Evolutionary conservation across 2,888 invertebrate genomes (phyloP).

Genomic region (Nasonia oneida): DNA sequence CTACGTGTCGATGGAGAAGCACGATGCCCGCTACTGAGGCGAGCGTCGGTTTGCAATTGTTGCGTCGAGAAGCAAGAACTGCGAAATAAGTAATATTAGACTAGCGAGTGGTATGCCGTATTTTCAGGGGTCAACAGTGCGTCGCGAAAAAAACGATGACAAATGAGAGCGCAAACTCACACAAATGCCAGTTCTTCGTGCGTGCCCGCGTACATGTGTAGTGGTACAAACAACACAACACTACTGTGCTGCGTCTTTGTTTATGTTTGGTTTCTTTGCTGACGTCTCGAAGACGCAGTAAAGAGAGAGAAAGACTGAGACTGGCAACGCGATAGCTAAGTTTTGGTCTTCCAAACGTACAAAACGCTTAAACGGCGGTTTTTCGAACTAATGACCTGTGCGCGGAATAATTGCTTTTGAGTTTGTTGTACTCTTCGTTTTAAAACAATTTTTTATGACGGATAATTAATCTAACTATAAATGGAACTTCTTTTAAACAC

Average conservation of each 20-base stretch:
- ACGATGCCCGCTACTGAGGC: neutral
- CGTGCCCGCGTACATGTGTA: neutral
- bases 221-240: neutral
- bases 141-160: neutral
- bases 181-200: neutral
- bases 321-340: neutral
- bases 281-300: neutral
- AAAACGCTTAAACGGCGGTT: neutral
- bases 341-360: neutral
- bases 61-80: neutral
- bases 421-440: neutral
- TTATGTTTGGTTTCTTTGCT: neutral
- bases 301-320: neutral
- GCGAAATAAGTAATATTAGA: neutral
- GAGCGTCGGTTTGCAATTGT: neutral
- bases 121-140: neutral
- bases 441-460: too few relatives aligned
- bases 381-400: neutral
- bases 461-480: too few relatives aligned
- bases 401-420: neutral
- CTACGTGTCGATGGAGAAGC: neutral
- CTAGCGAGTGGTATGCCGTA: neutral
- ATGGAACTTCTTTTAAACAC: too few relatives aligned
- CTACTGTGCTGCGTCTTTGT: neutral
- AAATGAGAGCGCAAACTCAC: neutral